Evolutionary conservation across 2,797 vertebrate genomes (phyloP), one percentile per base, ranked within the genome.

Genomic region (Columba guinea): DNA sequence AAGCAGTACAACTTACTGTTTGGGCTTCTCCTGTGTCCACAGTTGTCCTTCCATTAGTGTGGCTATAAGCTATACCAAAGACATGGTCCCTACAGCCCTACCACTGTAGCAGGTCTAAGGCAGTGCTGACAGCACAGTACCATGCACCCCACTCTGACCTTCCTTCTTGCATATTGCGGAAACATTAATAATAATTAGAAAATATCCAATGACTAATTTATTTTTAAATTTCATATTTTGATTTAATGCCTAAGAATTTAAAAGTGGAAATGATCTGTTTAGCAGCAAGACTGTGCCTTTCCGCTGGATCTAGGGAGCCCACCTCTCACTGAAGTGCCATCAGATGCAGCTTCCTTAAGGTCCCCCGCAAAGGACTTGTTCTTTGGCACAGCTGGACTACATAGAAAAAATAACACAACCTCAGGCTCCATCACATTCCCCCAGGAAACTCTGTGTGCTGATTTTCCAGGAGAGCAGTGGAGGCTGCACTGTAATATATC

Each of bases 311-410:
- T 12, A 2, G 64, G 73, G 51, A 86, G 10, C 14, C 7, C 16
- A 39, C 5, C 2, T 73, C 48, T 41, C 65, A 52, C 16, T 2
- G 3, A 5, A 0, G 0, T 18, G 7, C 26, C 2, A 1, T 41
- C 5, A 3, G 76, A 39, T 27, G n/a, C 67, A 82, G 26, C 23
- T 62, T 86, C 76, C 58, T 24, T 1, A 0, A 70, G 21, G 26
- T 73, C 1, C 8, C 20, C 19, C 6, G 4, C 1, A 10, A 11
- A 27, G 14, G 5, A 5, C 44, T 4, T 81, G n/a, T 11, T 76
- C 24, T 18, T 58, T 48, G 49, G 53, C 68, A 79, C 56, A 87
- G 53, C n/a, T 51, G 41, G 64, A 68, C 46, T 28, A 7, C 1
- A 0, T 13, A 51, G 83, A 82, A 91, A 79, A 56, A 39, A 46